These are phyloP conservation scores for Novumbra hubbsi DNA, from an alignment of 2,797 vertebrate species.

Conservation along the genomic window DNA sequence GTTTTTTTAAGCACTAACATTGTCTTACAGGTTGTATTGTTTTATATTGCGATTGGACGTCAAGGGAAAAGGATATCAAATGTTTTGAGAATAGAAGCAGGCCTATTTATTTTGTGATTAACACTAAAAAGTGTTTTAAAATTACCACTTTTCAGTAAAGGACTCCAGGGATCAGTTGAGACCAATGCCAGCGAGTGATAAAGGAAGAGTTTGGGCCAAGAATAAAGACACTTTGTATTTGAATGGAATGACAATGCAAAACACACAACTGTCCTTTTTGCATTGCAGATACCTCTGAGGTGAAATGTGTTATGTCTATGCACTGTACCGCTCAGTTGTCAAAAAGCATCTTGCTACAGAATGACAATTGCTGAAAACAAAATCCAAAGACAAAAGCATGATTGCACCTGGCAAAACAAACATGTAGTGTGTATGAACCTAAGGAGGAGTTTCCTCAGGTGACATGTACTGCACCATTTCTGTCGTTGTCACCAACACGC, in stretches of 20 bases:
- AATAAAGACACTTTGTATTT: background rate
- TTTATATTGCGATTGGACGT: constrained; percentile 15
- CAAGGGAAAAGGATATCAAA: constrained; percentile 27
- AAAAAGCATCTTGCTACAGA: background rate
- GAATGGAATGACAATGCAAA: background rate
- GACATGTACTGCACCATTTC: background rate
- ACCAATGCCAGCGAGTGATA: background rate
- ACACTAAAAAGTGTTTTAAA: constrained; percentile 18
- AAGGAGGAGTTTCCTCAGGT: background rate
- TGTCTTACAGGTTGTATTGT: background rate
- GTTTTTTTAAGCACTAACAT: constrained; percentile 33
- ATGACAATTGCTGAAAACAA: background rate
- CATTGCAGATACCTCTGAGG: background rate
- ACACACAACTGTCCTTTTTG: background rate
- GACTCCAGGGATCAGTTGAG: background rate
- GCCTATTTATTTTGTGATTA: constrained; percentile 58
- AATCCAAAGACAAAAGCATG: background rate
- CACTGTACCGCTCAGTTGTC: constrained; percentile 30
- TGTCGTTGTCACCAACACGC: background rate
- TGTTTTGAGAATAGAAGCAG: constrained; percentile 43
- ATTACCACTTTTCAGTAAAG: constrained; percentile 9
- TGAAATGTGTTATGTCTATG: constrained; percentile 18
- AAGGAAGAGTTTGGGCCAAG: background rate
- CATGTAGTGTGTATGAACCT: constrained; percentile 29
- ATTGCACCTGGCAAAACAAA: constrained; percentile 51